These are phyloP conservation scores for Anarsia innoxiella DNA, from an alignment of 2,888 invertebrate genomes.

Conservation along the genomic window DNA sequence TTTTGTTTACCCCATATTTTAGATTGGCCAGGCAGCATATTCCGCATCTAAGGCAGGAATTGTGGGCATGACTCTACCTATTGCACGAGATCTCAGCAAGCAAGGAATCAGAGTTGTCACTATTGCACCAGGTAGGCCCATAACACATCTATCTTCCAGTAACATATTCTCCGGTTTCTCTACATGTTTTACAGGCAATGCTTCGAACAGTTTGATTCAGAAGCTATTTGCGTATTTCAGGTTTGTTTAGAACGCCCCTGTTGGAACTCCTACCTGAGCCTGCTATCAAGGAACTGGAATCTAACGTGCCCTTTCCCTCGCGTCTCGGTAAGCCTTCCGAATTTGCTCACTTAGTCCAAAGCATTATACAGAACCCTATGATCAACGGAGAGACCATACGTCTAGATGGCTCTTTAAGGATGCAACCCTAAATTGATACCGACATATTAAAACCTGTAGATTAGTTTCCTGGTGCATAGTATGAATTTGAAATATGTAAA, in stretches of 20 bases:
- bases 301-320: constrained; percentile 69
- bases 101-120: constrained; percentile 88
- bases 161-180: no score
- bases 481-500: no score
- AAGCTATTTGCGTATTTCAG: constrained; percentile 43
- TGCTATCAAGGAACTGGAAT: constrained; percentile 60
- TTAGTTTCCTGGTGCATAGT: not conserved
- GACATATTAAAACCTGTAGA: not conserved
- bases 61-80: constrained; percentile 95
- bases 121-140: constrained; percentile 82
- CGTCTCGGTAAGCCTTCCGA: constrained; percentile 72
- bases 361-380: constrained; percentile 73
- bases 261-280: constrained; percentile 64
- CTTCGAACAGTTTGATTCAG: no score
- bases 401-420: constrained; percentile 73
- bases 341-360: constrained; percentile 68
- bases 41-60: constrained; percentile 96
- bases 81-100: constrained; percentile 91
- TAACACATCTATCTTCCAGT: no score
- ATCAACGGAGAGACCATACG: constrained; percentile 77
- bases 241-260: constrained; percentile 75
- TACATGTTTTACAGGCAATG: no score
- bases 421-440: constrained; percentile 71
- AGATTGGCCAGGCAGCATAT: constrained; percentile 97
- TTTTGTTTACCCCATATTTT: constrained; percentile 31